Base-by-base conservation (phyloP, 2,113 vertebrate genomes). In the Alces alces region DNA sequence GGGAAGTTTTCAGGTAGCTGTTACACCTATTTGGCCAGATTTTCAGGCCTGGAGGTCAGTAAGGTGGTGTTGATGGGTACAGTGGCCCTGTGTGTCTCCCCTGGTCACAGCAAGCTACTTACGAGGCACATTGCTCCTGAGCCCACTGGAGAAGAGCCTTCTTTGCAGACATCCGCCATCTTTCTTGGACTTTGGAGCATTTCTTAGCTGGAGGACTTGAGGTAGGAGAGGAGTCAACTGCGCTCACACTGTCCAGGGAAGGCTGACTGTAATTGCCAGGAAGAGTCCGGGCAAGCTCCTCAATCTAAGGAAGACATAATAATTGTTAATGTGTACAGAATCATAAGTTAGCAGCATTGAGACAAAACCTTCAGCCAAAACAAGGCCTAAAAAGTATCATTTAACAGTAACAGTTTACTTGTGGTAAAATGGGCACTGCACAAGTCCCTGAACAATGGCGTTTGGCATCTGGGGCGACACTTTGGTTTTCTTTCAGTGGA, bases 141-240 rank as follows among this genome's bases (percentile, higher is more conserved):
- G 99, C 99, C 99, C 99, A 99, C 28, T 99, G 98, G 79, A 99
- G 96, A 86, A 99, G 99, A 50, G 99, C 99, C 95, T 99, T 99
- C 98, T 99, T 99, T 96, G 99, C 99, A 5, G 99, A 99, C 11
- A 99, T 96, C 96, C 99, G 99, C 98, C 99, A 99, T 47, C 98
- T 99, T 25, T 98, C 97, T 96, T 99, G 99, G 25, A 99, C 98
- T 27, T 99, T 99, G 5, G 99, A 99, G 61, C 97, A 98, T 89
- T 98, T 98, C 50, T 98, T 99, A 11, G 99, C 98, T 6, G 99
- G 95, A 3, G 99, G 99, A 89, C 98, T 99, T 98, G 99, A 98
- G 89, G 98, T 98, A 92, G 98, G 98, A 92, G 99, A 99, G 28
- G 97, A 98, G 0, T 99, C 98, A 76, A 98, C 97, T 13, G 99